Percentiles rank a stretch among this genome's conserved stretches.
phyloP scores from a whole-genome alignment of 2,888 invertebrate species.

The Leptodirus hochenwartii region DNA sequence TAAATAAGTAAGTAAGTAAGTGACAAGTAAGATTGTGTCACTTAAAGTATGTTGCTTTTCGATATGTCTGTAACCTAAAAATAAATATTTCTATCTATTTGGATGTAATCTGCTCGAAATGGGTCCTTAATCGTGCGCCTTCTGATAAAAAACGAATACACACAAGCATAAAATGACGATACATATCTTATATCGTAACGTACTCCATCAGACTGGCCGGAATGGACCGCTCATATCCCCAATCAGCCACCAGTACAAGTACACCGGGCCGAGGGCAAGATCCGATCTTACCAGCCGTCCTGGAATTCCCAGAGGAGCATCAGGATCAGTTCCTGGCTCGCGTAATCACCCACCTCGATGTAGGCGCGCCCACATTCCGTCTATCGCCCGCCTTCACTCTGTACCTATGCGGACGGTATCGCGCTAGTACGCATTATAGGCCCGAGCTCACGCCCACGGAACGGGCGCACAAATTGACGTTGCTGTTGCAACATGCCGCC shows the following conservation, averaged over 20 bases:
- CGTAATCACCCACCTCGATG: constrained; percentile 75
- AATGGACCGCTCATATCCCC: no score
- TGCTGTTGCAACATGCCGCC: constrained; percentile 79
- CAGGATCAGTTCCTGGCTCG: constrained; percentile 84
- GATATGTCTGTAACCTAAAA: no score
- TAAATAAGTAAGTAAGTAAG: no score
- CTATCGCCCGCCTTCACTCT: constrained; percentile 93
- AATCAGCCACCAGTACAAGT: constrained; percentile 17
- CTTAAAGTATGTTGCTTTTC: no score
- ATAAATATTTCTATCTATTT: no score
- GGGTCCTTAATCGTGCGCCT: no score
- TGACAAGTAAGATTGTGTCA: no score
- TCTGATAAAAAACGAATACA: no score
- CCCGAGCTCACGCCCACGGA: constrained; percentile 85
- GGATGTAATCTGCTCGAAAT: no score
- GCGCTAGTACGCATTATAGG: constrained; percentile 86
- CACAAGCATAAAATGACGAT: no score
- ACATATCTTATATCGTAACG: no score
- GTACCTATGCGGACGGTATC: constrained; percentile 83
- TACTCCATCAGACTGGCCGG: no score
- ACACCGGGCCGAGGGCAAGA: constrained; percentile 48
- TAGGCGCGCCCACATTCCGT: constrained; percentile 79
- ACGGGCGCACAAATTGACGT: constrained; percentile 76
- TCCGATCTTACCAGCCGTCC: constrained; percentile 81
- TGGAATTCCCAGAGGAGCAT: constrained; percentile 88